phyloP scores from a whole-genome alignment of 2,113 vertebrate genomes.

The Austrofundulus limnaeus region DNA sequence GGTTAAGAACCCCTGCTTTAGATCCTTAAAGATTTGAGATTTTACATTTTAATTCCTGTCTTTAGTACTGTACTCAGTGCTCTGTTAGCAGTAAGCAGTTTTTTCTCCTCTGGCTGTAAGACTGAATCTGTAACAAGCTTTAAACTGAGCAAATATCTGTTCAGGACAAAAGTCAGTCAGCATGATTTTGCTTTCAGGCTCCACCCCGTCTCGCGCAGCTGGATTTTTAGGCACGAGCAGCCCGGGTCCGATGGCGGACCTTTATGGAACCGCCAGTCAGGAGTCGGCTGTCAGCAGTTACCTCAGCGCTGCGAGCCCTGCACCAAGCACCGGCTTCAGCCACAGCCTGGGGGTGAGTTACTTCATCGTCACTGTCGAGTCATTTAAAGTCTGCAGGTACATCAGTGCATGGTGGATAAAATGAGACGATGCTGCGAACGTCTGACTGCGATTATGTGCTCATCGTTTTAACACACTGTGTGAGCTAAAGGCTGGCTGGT shows the following conservation, averaged over 20 bases:
- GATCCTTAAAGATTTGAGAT: conserved; percentile 15
- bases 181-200: conserved; percentile 78
- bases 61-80: neutral
- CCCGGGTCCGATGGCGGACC: conserved; percentile 96
- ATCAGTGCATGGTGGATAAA: neutral
- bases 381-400: neutral
- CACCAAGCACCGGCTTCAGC: conserved; percentile 94
- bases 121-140: neutral
- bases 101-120: neutral
- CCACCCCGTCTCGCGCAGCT: conserved; percentile 91
- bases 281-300: conserved; percentile 98
- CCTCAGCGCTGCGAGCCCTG: conserved; percentile 96
- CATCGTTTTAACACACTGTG: too few relatives aligned
- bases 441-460: too few relatives aligned
- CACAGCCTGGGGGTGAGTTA: conserved; percentile 93
- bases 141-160: too few relatives aligned
- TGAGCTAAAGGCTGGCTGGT: too few relatives aligned
- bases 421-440: neutral
- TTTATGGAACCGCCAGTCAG: conserved; percentile 94
- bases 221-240: conserved; percentile 98
- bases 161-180: neutral
- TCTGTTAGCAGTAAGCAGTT: neutral
- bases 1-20: too few relatives aligned
- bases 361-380: neutral
- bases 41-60: conserved; percentile 30